phyloP scores from a whole-genome alignment of 2,797 vertebrate species.

The Parotocinclus haroldoi region DNA sequence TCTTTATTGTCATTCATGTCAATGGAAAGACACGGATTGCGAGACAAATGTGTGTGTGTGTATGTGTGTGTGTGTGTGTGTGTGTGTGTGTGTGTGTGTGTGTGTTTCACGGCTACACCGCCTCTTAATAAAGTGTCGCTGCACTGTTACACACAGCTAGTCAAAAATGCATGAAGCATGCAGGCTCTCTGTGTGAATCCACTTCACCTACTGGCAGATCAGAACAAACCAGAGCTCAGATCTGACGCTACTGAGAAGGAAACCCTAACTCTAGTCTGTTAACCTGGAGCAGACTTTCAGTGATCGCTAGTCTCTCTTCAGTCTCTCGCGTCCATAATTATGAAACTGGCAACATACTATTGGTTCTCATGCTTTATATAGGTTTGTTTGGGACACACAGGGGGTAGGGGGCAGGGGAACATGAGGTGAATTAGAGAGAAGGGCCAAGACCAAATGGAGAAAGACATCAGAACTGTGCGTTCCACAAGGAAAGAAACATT shows the following conservation, averaged over 20 bases:
- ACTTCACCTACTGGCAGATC: no score
- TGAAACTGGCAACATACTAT: not conserved
- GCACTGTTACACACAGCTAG: slow-evolving; percentile 5
- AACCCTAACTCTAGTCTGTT: no score
- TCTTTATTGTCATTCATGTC: no score
- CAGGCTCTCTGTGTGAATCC: slow-evolving; percentile 19
- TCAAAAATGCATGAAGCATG: slow-evolving; percentile 35
- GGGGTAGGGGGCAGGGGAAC: not conserved
- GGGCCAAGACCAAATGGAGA: not conserved
- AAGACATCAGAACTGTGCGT: not conserved
- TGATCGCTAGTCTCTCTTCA: no score
- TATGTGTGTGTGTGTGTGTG: slow-evolving; percentile 1
- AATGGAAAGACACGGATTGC: no score
- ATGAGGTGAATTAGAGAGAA: slow-evolving; percentile 13
- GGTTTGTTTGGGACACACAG: not conserved
- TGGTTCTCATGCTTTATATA: not conserved
- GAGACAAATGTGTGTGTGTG: not conserved
- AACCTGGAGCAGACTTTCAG: no score
- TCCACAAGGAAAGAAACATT: slow-evolving; percentile 2
- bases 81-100: slow-evolving; percentile 15
- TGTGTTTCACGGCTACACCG: not conserved
- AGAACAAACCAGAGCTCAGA: no score
- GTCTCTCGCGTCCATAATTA: no score
- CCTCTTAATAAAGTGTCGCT: not conserved
- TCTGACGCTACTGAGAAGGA: no score